Percentiles rank a stretch among this genome's conserved stretches.
Evolutionary conservation across 2,113 vertebrate genomes (phyloP).

Genomic region (Hypomesus transpacificus): DNA sequence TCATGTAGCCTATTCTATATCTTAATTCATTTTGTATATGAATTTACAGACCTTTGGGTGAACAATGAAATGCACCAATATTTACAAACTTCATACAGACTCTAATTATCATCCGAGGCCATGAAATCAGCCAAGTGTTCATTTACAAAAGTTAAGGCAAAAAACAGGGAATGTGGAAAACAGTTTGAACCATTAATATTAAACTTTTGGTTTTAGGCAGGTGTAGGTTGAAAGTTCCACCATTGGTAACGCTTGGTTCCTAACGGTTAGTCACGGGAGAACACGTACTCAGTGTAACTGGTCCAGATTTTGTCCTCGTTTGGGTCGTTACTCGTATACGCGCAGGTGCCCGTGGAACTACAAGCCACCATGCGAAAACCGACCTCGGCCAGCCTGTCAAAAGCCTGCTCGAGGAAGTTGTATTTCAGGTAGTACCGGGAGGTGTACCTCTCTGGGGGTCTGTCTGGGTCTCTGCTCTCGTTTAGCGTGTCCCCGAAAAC

Average conservation of each 20-base stretch:
- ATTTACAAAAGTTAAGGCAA: too few species aligned
- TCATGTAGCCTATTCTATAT: too few species aligned
- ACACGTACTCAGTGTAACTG: constrained; percentile 98
- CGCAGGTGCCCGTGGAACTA: constrained; percentile 95
- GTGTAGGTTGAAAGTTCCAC: neutral
- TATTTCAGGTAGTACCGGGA: constrained; percentile 98
- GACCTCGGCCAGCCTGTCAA: constrained; percentile 87
- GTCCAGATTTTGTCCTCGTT: constrained; percentile 97
- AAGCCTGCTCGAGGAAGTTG: constrained; percentile 97
- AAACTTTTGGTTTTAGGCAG: neutral
- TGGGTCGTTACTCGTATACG: constrained; percentile 84
- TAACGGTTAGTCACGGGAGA: constrained; percentile 74
- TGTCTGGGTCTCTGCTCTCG: constrained; percentile 94
- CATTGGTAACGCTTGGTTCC: neutral
- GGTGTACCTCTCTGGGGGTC: constrained; percentile 92
- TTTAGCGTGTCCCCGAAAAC: constrained; percentile 96
- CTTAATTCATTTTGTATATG: too few species aligned
- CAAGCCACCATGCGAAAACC: constrained; percentile 98
- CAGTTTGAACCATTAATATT: neutral
- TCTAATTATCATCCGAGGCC: too few species aligned
- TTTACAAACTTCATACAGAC: too few species aligned
- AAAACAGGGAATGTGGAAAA: neutral
- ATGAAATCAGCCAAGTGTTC: too few species aligned
- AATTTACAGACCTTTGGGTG: too few species aligned
- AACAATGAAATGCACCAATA: too few species aligned